Base-by-base conservation (phyloP, 2,888 invertebrate genomes). In the Temnothorax rugatulus region DNA sequence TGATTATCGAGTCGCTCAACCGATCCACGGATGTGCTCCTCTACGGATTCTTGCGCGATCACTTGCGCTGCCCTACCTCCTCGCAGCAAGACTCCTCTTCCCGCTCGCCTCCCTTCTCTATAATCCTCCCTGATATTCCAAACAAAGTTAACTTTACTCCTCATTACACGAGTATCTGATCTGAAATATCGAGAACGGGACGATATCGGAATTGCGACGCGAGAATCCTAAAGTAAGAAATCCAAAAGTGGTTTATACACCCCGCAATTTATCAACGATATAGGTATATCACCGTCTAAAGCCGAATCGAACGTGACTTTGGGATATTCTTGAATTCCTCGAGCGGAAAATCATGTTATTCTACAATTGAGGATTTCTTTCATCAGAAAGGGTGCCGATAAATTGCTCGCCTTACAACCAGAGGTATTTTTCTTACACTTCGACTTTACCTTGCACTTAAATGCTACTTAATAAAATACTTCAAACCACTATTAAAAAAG, bases 1-100 rank as follows among this genome's bases (percentile, higher is more conserved):
- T 98, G 98, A 0, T 97, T 97, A 93, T 98, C 98, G 59, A 98
- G 95, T 90, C 97, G 96, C 91, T 98, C 98, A 18, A 97, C 96
- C 9, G 95, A 95, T 66, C 94, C 93, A 25, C 94, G 93, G 71
- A 93, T 93, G 74, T 95, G 94, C 81, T 95, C 93, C 11, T 95
- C 95, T 61, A 90, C 84, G 15, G 92, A 92, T 73, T 94, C 93
- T 81, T 93, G 93, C 29, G 91, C 89, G 9, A 91, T 86, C 21
- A 92, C 74, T 83, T 93, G 93, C 34, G 90, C 90, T 5, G 93
- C 82, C 52, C 93, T 92, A 13, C 93, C 92, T 66, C 93, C 92
- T 68, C 93, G 86, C n/a, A 90, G 90, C 59, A 94, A 54, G 54
- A 90, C 93, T 5, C 90, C 91, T 52, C 93, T 91, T 18, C 90